Base-by-base conservation (phyloP, 2,797 vertebrate species). In the Tauraco hartlaubi region DNA sequence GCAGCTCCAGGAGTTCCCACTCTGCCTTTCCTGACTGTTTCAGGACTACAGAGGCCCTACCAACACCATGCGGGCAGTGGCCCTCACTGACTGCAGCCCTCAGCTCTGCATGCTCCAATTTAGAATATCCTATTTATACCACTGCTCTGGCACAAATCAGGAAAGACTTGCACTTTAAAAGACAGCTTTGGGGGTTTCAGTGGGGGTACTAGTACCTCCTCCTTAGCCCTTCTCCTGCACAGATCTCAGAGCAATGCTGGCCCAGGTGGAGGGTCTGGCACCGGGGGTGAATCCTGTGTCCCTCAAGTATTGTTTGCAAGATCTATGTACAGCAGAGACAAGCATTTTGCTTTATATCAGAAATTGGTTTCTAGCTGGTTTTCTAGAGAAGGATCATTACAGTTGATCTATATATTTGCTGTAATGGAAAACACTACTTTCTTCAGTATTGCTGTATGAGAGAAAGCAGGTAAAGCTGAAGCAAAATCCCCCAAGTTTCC, bases 391-490 rank as follows among this genome's bases (percentile, higher is more conserved):
- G 48, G n/a, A 63, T 20, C 0, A 0, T 48, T 61, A 15, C 10
- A 21, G 16, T 41, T 28, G 39, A 43, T 61, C 31, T 29, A 7
- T 43, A 6, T 54, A 41, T 63, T 88, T 61, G 37, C 69, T 89
- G 25, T 49, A 63, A 76, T 15, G 19, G 56, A 87, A 92, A 95
- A n/a, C 29, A 44, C 31, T n/a, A 49, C 56, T 67, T 95, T 85
- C n/a, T 96, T 90, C 93, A 92, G 84, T 67, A 79, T 48, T 81
- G 68, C 88, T 93, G 68, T 67, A 22, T 61, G 37, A 88, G 46
- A 80, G 35, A 94, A 93, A 86, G 54, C 66, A 89, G 26, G 37
- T 51, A 74, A 88, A 91, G 61, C 63, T 37, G 62, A 91, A 94
- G 51, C 80, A 82, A 91, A 81, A 58, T 87, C 41, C 63, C 59